Evolutionary conservation across 92 coral and sea anemone species (phyloP).

Genomic region (Pocillopora grandis): DNA sequence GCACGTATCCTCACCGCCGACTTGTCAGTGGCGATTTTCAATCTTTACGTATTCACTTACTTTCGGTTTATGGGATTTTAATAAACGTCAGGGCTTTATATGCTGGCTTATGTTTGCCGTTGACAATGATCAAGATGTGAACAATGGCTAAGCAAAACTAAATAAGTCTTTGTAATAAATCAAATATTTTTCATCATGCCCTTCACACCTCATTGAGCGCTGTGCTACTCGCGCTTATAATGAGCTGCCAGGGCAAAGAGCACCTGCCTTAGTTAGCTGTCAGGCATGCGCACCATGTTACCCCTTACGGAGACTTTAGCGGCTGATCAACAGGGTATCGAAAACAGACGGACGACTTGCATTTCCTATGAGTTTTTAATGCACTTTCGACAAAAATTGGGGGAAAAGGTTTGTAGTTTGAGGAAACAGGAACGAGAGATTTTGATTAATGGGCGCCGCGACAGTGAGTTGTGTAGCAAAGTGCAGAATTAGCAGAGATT

Average conservation of each 20-base stretch:
- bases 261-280: slow-evolving; percentile 72
- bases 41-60: slow-evolving; percentile 68
- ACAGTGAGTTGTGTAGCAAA: slow-evolving; percentile 39
- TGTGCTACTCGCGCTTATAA: slow-evolving; percentile 62
- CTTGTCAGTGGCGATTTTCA: slow-evolving; percentile 27
- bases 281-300: slow-evolving; percentile 71
- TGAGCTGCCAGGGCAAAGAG: slow-evolving; percentile 75
- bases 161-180: slow-evolving; percentile 99
- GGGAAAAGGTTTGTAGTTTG: neutral
- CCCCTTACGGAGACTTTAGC: slow-evolving; percentile 70
- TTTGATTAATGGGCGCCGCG: slow-evolving; percentile 25
- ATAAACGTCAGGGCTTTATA: slow-evolving; percentile 75
- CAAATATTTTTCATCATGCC: slow-evolving; percentile 97
- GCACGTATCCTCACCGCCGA: slow-evolving; percentile 25
- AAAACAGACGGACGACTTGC: slow-evolving; percentile 11
- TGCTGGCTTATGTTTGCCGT: slow-evolving; percentile 72
- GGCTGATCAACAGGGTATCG: slow-evolving; percentile 49
- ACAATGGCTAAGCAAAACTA: slow-evolving; percentile 98
- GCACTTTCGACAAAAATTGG: neutral
- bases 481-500: slow-evolving; percentile 45
- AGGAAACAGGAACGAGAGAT: slow-evolving; percentile 19
- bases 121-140: slow-evolving; percentile 93
- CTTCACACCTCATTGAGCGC: slow-evolving; percentile 97
- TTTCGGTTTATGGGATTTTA: slow-evolving; percentile 68
- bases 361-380: slow-evolving; percentile 25